These are phyloP conservation scores for Tetrax tetrax DNA, from an alignment of 2,113 vertebrate genomes.

Conservation along the genomic window DNA sequence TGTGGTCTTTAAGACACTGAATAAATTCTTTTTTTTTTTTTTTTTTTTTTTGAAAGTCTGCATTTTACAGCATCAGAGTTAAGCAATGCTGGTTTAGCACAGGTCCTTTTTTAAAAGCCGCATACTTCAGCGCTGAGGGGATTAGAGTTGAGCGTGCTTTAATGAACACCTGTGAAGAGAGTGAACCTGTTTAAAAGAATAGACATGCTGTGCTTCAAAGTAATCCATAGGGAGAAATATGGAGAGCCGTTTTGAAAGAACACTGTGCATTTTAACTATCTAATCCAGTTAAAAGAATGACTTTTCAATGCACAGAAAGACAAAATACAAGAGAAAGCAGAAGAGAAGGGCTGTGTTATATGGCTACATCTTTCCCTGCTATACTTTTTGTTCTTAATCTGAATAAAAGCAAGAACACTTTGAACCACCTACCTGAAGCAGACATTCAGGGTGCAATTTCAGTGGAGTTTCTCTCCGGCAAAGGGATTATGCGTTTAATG, in stretches of 20 bases:
- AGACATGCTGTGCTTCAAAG: slow-evolving; percentile 13
- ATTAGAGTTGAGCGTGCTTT: slow-evolving; percentile 45
- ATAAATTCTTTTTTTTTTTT: background rate
- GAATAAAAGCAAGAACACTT: background rate
- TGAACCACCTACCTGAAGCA: background rate
- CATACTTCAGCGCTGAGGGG: slow-evolving; percentile 25
- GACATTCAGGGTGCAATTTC: background rate
- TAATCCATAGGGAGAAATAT: slow-evolving; percentile 13
- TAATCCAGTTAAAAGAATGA: slow-evolving; percentile 34
- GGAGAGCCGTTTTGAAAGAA: slow-evolving; percentile 11
- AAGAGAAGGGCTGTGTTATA: background rate
- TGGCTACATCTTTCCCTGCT: background rate
- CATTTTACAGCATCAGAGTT: background rate
- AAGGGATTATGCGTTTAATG: slow-evolving; percentile 31
- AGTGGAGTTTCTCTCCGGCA: background rate
- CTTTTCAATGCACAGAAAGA: background rate
- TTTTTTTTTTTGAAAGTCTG: background rate
- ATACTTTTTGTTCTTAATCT: slow-evolving; percentile 3
- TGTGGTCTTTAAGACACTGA: slow-evolving; percentile 40
- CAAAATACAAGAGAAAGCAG: background rate
- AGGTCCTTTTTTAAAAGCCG: slow-evolving; percentile 14
- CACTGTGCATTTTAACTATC: slow-evolving; percentile 27
- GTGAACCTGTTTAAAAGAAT: slow-evolving; percentile 54
- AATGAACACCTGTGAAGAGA: slow-evolving; percentile 61
- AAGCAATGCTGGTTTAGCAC: background rate